Percentiles rank a stretch among this genome's conserved stretches.
phyloP scores from a whole-genome alignment of 2,888 invertebrate genomes.

The Melanchra persicariae region DNA sequence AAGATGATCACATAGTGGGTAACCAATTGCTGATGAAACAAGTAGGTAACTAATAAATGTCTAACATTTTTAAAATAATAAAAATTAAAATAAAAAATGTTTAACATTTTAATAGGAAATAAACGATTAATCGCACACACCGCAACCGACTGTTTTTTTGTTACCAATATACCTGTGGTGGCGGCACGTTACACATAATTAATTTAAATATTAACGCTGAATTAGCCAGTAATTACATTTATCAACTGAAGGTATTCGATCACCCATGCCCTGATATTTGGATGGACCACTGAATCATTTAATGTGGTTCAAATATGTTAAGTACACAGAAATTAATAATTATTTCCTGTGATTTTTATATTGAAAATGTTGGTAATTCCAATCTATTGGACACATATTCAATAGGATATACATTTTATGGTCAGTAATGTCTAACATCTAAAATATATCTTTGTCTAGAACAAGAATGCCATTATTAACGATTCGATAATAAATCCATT shows the following conservation, averaged over 20 bases:
- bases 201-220: constrained; percentile 22
- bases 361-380: not conserved
- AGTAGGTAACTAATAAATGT: too few relatives aligned
- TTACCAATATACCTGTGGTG: constrained; percentile 14
- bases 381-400: not conserved
- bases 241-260: not conserved
- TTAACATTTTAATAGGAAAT: not conserved
- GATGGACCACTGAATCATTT: not conserved
- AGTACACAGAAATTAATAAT: not conserved
- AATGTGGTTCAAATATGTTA: constrained; percentile 2
- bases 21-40: not conserved
- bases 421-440: constrained; percentile 1
- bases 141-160: too few relatives aligned
- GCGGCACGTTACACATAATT: not conserved
- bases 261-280: constrained; percentile 14
- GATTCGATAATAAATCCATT: constrained; percentile 29
- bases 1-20: not conserved
- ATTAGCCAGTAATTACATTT: constrained; percentile 16
- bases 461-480: constrained; percentile 13
- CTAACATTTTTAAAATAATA: too few relatives aligned
- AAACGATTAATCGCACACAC: not conserved
- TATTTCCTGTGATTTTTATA: constrained; percentile 5
- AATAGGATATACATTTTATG: not conserved
- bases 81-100: too few relatives aligned
- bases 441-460: constrained; percentile 4